These are phyloP conservation scores for Neodiprion pinetum DNA, from an alignment of 1,140 invertebrate species.

Conservation along the genomic window DNA sequence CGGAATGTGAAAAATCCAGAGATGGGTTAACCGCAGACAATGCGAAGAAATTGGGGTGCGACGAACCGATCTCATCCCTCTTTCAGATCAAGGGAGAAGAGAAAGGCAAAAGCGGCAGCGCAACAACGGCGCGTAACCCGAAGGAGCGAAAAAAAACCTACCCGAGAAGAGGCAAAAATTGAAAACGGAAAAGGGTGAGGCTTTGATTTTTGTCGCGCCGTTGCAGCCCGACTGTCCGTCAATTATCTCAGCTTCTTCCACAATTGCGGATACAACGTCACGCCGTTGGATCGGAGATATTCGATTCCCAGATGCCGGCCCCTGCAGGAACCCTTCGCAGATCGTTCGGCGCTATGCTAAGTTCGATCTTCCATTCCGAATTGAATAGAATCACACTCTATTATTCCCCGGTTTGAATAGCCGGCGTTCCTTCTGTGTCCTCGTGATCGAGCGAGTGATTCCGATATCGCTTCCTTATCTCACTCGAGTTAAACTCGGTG, in stretches of 20 bases:
- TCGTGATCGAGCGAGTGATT: slow-evolving; percentile 50
- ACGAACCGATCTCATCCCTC: background rate
- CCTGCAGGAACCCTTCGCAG: slow-evolving; percentile 28
- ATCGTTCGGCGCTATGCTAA: slow-evolving; percentile 33
- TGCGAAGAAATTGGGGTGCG: slow-evolving; percentile 16
- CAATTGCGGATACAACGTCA: slow-evolving; percentile 49
- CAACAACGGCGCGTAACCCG: too few species aligned
- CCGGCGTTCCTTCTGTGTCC: slow-evolving; percentile 41
- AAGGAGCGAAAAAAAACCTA: too few species aligned
- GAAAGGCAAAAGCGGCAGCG: background rate
- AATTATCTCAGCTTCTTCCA: slow-evolving; percentile 49
- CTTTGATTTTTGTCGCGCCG: slow-evolving; percentile 14
- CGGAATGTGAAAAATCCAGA: slow-evolving; percentile 24
- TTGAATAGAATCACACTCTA: slow-evolving; percentile 59
- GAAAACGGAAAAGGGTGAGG: slow-evolving; percentile 31
- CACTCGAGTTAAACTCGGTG: slow-evolving; percentile 33
- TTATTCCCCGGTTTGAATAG: slow-evolving; percentile 54
- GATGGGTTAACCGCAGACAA: slow-evolving; percentile 51
- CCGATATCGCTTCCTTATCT: slow-evolving; percentile 50
- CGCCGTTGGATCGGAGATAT: slow-evolving; percentile 53
- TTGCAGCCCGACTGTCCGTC: slow-evolving; percentile 42
- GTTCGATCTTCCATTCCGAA: slow-evolving; percentile 34
- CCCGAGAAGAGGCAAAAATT: background rate
- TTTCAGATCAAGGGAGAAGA: background rate
- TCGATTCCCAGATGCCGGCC: slow-evolving; percentile 49